Evolutionary conservation across 2,888 invertebrate species (phyloP).

Genomic region (Megamerina dolium): DNA sequence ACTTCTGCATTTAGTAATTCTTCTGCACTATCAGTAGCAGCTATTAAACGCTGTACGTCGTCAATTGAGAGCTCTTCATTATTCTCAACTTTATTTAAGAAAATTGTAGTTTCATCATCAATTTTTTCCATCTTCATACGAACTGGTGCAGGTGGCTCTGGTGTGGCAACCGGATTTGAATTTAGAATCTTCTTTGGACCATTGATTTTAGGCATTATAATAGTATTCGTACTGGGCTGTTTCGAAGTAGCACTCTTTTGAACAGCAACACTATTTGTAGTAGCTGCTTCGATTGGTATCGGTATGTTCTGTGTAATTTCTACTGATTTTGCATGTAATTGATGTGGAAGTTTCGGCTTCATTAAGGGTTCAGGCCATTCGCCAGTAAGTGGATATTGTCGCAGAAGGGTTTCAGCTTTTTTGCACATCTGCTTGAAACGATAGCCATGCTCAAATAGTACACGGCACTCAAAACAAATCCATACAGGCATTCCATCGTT

Average conservation of each 20-base stretch:
- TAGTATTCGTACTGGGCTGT: slow-evolving; percentile 4
- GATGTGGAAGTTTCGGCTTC: slow-evolving; percentile 44
- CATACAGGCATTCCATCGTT: slow-evolving; percentile 67
- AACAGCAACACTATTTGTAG: not conserved
- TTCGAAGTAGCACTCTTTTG: not conserved
- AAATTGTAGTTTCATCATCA: slow-evolving; percentile 14
- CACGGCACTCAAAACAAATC: slow-evolving; percentile 64
- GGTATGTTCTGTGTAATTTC: not conserved
- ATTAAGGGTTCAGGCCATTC: slow-evolving; percentile 53
- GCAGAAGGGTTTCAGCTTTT: slow-evolving; percentile 64
- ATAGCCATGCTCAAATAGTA: slow-evolving; percentile 64
- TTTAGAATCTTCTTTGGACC: slow-evolving; percentile 28
- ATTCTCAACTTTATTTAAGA: slow-evolving; percentile 35
- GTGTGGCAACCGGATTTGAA: slow-evolving; percentile 14
- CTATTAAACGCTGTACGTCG: slow-evolving; percentile 37
- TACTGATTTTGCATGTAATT: not conserved
- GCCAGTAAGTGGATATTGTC: slow-evolving; percentile 63
- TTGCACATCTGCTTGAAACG: slow-evolving; percentile 71
- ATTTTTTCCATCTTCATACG: slow-evolving; percentile 19
- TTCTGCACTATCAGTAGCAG: slow-evolving; percentile 23
- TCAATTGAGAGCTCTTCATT: slow-evolving; percentile 40
- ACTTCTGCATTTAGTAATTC: not conserved
- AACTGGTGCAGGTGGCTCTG: slow-evolving; percentile 22
- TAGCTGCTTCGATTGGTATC: slow-evolving; percentile 2
- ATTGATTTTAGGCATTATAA: slow-evolving; percentile 18